These are phyloP conservation scores for Drosophila pandora DNA, from an alignment of 1,140 invertebrate species.

Conservation along the genomic window DNA sequence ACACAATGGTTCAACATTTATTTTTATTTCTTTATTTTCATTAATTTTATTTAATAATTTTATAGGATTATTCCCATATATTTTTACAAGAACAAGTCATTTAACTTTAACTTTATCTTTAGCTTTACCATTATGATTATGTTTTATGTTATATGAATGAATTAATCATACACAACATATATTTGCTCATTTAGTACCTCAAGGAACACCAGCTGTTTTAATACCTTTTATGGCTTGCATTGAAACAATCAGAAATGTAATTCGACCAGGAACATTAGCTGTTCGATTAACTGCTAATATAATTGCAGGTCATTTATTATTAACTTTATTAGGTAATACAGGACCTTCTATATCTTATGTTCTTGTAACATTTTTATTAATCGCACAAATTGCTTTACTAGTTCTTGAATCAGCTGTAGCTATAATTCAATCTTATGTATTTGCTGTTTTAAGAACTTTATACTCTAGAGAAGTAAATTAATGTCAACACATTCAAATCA, in stretches of 20 bases:
- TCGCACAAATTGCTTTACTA: slow-evolving; percentile 85
- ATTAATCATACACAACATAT: slow-evolving; percentile 85
- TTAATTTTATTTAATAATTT: slow-evolving; percentile 87
- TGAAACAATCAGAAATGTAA: slow-evolving; percentile 86
- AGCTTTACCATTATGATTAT: slow-evolving; percentile 86
- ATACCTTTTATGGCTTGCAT: slow-evolving; percentile 86
- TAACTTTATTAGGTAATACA: slow-evolving; percentile 82
- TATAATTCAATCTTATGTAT: slow-evolving; percentile 86
- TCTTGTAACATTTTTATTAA: slow-evolving; percentile 83
- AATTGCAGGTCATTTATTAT: slow-evolving; percentile 87
- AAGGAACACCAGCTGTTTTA: slow-evolving; percentile 85
- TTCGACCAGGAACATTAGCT: slow-evolving; percentile 87
- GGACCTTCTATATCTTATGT: slow-evolving; percentile 60
- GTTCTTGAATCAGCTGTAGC: slow-evolving; percentile 85
- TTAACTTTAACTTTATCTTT: slow-evolving; percentile 85
- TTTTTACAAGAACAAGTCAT: slow-evolving; percentile 87
- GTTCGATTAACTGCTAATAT: slow-evolving; percentile 88
- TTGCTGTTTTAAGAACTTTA: slow-evolving; percentile 84
- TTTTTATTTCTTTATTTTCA: slow-evolving; percentile 85
- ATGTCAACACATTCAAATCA: slow-evolving; percentile 84
- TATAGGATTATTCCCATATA: slow-evolving; percentile 87
- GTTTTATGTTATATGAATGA: slow-evolving; percentile 86
- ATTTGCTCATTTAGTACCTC: slow-evolving; percentile 87
- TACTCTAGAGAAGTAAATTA: slow-evolving; percentile 85
- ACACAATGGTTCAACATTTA: slow-evolving; percentile 84